These are phyloP conservation scores for Unio delphinus DNA, from an alignment of 2,888 invertebrate species.

Conservation along the genomic window DNA sequence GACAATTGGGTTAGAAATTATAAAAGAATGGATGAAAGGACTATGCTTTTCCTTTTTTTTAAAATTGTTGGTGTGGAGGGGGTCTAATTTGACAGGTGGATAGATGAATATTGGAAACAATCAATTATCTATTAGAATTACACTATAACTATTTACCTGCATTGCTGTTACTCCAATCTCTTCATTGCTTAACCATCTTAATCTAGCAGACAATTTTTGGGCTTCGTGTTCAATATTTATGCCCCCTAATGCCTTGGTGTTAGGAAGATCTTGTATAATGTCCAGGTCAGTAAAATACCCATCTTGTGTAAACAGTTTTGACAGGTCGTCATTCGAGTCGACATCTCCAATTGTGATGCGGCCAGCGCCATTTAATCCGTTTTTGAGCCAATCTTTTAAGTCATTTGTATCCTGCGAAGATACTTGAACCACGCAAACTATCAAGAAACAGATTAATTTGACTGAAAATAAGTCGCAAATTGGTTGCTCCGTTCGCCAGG, in stretches of 20 bases:
- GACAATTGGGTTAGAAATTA: too few species aligned
- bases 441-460: too few species aligned
- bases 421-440: too few species aligned
- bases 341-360: conserved; percentile 25
- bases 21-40: too few species aligned
- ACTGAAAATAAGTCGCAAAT: too few species aligned
- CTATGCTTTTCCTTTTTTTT: too few species aligned
- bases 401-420: too few species aligned
- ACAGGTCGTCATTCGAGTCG: conserved; percentile 23
- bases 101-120: neutral
- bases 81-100: too few species aligned
- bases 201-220: conserved; percentile 61
- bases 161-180: conserved; percentile 71
- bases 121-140: neutral
- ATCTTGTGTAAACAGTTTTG: conserved; percentile 43
- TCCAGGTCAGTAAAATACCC: conserved; percentile 52
- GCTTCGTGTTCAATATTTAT: conserved; percentile 63
- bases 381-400: conserved; percentile 3
- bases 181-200: conserved; percentile 69
- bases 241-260: conserved; percentile 63
- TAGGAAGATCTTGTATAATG: conserved; percentile 55
- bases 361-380: conserved; percentile 8
- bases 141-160: conserved; percentile 62
- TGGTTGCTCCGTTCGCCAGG: too few species aligned
- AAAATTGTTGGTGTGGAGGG: too few species aligned